Base-by-base conservation (phyloP, 2,113 vertebrate species). In the Nettapus auritus region DNA sequence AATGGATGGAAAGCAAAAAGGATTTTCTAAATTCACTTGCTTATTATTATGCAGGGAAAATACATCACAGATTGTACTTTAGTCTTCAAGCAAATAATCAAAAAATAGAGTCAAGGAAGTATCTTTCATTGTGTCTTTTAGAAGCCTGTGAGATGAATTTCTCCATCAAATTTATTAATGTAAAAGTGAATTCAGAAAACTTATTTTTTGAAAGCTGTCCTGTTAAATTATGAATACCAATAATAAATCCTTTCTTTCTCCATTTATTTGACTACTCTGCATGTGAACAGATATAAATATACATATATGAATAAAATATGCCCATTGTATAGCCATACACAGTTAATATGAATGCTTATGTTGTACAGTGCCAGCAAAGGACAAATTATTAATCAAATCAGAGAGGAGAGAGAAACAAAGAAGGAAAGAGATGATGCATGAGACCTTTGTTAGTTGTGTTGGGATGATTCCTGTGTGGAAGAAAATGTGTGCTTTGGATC, bases 241-340 rank as follows among this genome's bases (percentile, higher is more conserved):
- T 71, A 93, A 92, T 76, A 91, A 92, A 94, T 92, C 94, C 77
- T 79, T 93, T 33, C 89, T 57, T 86, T 94, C 53, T 62, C 90
- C 66, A 50, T 87, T 91, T 88, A 86, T 89, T 81, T 94, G 82
- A 1, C 0, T 79, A 85, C 53, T 88, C 50, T 86, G 60, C 31
- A n/a, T 75, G 73, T 3, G 48, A 88, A 62, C 33, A 77, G 63
- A 14, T 38, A 50, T 40, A 36, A 90, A 88, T 91, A 86, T 62
- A 89, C 83, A 23, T 64, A 93, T 25, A 50, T 86, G 21, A 97
- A 96, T 93, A 94, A 96, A 90, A 86, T 64, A 93, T n/a, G 38
- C 29, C 69, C 59, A 88, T 64, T 92, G 15, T 88, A 68, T 40
- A 88, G 69, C 34, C 60, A 73, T n/a, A 64, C 50, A 78, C 34